A percentile compares a stretch with the other conserved stretches of the same genome.
Evolutionary conservation across 1,140 invertebrate genomes (phyloP).

Genomic region (Apis florea): DNA sequence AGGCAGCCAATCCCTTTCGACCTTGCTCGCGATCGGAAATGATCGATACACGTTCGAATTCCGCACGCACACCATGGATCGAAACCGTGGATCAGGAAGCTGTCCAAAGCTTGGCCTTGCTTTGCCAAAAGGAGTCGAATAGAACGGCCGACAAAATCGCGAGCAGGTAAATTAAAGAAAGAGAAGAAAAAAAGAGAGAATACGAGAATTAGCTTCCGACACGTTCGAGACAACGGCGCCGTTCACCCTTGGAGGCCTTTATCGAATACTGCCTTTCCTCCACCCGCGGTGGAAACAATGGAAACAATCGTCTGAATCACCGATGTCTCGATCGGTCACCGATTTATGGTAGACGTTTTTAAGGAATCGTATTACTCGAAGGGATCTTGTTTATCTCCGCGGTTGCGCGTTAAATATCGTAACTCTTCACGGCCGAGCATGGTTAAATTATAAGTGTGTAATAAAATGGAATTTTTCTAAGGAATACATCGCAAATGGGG

Average conservation of each 20-base stretch:
- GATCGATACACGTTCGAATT: slow-evolving; percentile 59
- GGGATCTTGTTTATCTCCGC: neutral
- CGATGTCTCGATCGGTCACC: neutral
- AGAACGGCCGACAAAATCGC: slow-evolving; percentile 36
- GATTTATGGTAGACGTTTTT: neutral
- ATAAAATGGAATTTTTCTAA: too few relatives aligned
- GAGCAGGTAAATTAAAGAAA: slow-evolving; percentile 7
- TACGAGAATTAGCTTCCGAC: slow-evolving; percentile 7
- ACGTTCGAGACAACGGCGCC: neutral
- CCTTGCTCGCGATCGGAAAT: slow-evolving; percentile 72
- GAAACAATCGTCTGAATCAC: neutral
- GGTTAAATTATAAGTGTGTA: too few relatives aligned
- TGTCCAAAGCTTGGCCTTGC: slow-evolving; percentile 67
- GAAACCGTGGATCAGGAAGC: slow-evolving; percentile 68
- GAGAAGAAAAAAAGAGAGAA: slow-evolving; percentile 9
- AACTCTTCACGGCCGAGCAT: too few relatives aligned
- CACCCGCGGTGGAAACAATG: neutral
- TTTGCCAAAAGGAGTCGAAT: slow-evolving; percentile 40
- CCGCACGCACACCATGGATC: slow-evolving; percentile 16
- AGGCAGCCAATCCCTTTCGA: slow-evolving; percentile 71
- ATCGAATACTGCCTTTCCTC: neutral
- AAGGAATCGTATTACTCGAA: neutral
- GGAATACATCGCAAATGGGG: too few relatives aligned
- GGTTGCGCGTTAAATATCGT: neutral
- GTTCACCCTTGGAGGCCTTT: neutral